phyloP scores from a whole-genome alignment of 2,797 vertebrate genomes.

The Tarsius wallacei region DNA sequence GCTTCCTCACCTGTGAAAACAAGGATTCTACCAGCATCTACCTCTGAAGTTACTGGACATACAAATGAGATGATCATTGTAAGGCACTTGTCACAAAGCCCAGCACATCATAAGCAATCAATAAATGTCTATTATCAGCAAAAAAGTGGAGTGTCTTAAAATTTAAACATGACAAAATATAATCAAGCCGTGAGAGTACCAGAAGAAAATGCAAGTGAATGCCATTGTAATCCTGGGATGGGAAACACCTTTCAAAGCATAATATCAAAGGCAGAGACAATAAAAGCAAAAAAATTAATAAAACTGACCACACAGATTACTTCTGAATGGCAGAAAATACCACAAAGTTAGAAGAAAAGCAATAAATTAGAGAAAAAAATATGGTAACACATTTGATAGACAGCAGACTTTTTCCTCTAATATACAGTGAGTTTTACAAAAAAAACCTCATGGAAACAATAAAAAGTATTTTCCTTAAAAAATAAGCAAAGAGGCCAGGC shows the following conservation, averaged over 20 bases:
- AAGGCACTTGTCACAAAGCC: background rate
- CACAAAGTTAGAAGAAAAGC: background rate
- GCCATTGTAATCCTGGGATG: slow-evolving; percentile 3
- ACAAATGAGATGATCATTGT: background rate
- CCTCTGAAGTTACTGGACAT: background rate
- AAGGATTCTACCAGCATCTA: background rate
- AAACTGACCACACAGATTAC: background rate
- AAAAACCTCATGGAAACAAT: too few relatives aligned
- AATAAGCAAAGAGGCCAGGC: background rate
- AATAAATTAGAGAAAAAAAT: background rate
- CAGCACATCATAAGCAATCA: background rate
- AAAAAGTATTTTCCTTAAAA: too few relatives aligned
- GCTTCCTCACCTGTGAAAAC: background rate
- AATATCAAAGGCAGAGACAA: background rate
- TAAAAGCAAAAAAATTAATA: background rate
- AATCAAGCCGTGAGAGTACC: background rate
- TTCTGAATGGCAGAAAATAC: background rate
- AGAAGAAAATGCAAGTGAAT: background rate
- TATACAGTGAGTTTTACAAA: background rate
- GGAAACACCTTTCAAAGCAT: background rate
- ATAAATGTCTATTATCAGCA: background rate
- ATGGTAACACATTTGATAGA: background rate
- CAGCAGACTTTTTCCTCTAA: background rate
- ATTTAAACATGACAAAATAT: slow-evolving; percentile 29
- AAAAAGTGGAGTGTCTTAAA: background rate